Percentiles rank a stretch among this genome's conserved stretches.
phyloP scores from a whole-genome alignment of 2,113 vertebrate genomes.

The Lophius piscatorius region DNA sequence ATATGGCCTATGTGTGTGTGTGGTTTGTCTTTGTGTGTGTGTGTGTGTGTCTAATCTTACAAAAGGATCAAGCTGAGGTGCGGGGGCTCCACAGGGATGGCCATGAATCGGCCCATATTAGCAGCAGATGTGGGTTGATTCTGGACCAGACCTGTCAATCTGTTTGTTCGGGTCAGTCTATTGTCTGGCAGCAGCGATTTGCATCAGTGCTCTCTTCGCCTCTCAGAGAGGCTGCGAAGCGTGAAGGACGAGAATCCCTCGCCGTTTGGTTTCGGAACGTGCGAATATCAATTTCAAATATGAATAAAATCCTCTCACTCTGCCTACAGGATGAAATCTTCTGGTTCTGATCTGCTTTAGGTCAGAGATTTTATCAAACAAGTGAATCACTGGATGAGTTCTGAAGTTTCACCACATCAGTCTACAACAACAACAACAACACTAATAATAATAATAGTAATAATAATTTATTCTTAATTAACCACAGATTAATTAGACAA shows the following conservation, averaged over 20 bases:
- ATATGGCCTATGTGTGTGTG: no score
- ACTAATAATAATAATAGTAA: no score
- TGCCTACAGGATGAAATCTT: background rate
- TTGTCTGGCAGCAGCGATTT: slow-evolving; percentile 74
- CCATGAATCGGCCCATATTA: slow-evolving; percentile 80
- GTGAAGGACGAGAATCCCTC: slow-evolving; percentile 32
- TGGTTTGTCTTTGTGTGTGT: no score
- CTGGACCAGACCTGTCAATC: slow-evolving; percentile 34
- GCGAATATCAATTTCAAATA: slow-evolving; percentile 35
- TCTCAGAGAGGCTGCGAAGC: slow-evolving; percentile 26
- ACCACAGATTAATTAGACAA: no score
- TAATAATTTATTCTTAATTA: no score
- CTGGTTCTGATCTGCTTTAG: background rate
- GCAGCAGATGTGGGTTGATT: background rate
- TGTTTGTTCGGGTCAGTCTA: slow-evolving; percentile 11
- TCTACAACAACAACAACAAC: no score
- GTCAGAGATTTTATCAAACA: background rate
- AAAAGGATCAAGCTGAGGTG: slow-evolving; percentile 12
- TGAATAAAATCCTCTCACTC: slow-evolving; percentile 8
- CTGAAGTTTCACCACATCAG: no score
- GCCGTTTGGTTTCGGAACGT: slow-evolving; percentile 4
- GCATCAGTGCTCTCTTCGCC: slow-evolving; percentile 35
- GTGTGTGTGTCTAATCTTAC: slow-evolving; percentile 56
- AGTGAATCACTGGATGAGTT: no score
- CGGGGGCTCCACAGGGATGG: slow-evolving; percentile 4